These are phyloP conservation scores for Thripadectes ignobilis DNA, from an alignment of 2,797 vertebrate species.

Conservation along the genomic window DNA sequence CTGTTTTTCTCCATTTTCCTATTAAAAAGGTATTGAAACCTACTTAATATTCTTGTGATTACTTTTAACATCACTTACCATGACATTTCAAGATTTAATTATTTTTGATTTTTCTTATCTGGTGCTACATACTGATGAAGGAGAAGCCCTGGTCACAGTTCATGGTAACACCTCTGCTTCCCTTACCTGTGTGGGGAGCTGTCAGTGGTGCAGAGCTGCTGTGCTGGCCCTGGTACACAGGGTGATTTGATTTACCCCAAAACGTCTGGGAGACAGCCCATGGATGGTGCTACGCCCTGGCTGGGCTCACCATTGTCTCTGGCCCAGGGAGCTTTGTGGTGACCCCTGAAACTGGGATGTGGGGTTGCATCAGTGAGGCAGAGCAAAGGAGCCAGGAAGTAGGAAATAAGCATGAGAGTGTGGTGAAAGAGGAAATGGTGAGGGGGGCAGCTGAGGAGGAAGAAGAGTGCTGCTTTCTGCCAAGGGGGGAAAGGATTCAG, in stretches of 20 bases:
- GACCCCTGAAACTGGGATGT: not conserved
- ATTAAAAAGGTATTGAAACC: constrained; percentile 40
- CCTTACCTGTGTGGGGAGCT: not conserved
- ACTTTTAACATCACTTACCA: not conserved
- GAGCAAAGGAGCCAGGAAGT: not conserved
- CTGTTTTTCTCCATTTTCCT: constrained; percentile 4
- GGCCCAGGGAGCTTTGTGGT: not conserved
- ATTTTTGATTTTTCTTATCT: not conserved
- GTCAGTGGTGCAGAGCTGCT: not conserved
- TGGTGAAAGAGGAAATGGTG: not conserved
- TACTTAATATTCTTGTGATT: constrained; percentile 26
- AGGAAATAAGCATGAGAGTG: not conserved
- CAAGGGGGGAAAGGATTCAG: not conserved
- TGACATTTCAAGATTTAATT: not conserved
- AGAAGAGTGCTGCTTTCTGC: not conserved
- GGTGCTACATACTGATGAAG: not conserved
- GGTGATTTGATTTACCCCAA: not conserved
- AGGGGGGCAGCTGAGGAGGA: not conserved
- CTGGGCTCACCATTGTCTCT: not conserved
- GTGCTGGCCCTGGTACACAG: not conserved
- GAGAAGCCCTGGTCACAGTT: not conserved
- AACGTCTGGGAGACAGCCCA: not conserved
- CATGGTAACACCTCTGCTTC: not conserved
- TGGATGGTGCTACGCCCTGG: not conserved
- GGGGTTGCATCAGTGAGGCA: not conserved